Conservation (phyloP, 2,888 invertebrate genomes). For the Tetragnatha montana region DNA sequence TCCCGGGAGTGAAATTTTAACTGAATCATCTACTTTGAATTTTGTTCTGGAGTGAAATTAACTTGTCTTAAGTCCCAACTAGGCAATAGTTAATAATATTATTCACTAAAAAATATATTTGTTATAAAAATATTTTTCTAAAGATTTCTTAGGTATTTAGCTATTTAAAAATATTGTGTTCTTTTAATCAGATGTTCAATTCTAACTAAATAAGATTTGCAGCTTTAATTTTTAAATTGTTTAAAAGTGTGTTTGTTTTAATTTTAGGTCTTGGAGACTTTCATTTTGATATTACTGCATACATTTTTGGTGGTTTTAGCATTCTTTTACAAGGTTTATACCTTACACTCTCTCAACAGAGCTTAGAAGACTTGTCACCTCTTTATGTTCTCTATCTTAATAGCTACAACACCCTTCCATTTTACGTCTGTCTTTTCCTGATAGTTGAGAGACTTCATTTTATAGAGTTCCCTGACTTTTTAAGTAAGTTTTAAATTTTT, state of each 20-base stretch:
- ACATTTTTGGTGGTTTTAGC: conserved; percentile 76
- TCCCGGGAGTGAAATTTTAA: no score
- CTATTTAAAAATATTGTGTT: no score
- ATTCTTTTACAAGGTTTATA: conserved; percentile 77
- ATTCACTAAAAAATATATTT: no score
- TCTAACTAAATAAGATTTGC: no score
- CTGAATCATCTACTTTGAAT: no score
- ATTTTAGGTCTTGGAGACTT: conserved; percentile 77
- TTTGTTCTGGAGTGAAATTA: no score
- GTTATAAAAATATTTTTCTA: no score
- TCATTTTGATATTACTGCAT: conserved; percentile 75
- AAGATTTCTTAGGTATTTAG: no score
- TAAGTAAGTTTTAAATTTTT: conserved; percentile 38
- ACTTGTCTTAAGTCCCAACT: no score
- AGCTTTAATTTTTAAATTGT: background rate
- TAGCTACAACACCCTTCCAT: conserved; percentile 76
- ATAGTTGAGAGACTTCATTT: conserved; percentile 73
- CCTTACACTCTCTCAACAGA: conserved; percentile 77
- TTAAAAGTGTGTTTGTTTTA: conserved; percentile 8
- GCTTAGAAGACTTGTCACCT: conserved; percentile 75
- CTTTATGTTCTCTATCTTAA: conserved; percentile 76
- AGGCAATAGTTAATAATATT: no score
- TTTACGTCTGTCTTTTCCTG: conserved; percentile 74
- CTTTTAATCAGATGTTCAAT: no score
- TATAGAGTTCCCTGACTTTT: conserved; percentile 8